Base-by-base conservation (phyloP, 2,113 vertebrate species). In the Morone saxatilis region DNA sequence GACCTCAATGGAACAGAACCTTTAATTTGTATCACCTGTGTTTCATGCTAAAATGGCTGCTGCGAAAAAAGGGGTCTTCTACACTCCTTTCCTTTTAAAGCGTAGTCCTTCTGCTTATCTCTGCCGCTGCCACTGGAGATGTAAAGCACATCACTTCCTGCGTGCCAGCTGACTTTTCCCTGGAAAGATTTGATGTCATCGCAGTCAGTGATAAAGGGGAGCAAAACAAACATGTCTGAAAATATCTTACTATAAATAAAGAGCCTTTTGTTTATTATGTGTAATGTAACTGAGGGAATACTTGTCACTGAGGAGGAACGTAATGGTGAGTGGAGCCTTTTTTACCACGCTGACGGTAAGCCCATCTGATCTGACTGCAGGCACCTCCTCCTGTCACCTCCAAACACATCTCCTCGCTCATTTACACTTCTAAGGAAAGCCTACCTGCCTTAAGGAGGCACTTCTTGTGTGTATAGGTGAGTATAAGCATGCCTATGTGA, bases 391-490 rank as follows among this genome's bases (percentile, higher is more conserved):
- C 83, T 86, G 76, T 86, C 86, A 73, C 76, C 84, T 47, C 62
- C 47, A 47, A 65, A 83, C 50, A 47, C 65, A 53, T 86, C 83
- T 69, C 61, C 54, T 60, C 0, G 22, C 77, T 91, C 81, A 93
- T 91, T 91, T 89, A 66, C 81, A 90, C 85, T 78, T 93, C 90
- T 85, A n/a, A 91, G 63, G 74, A 48, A 82, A 57, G 57, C 60
- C 70, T 80, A 61, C 83, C 73, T 79, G 61, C 81, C 67, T 77
- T 5, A 13, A 41, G 25, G 57, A 81, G 20, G 11, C 2, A 0
- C n/a, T 20, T 38, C n/a, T 60, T 25, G 1, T 54, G 73, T 71
- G 36, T 68, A 9, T 17, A 19, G 38, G 54, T 48, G 20, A 53
- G 50, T 25, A 43, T 7, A 40, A 19, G 41, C 10, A 7, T 38